These are phyloP conservation scores for Dendrocopos noguchii DNA, from an alignment of 2,113 vertebrate species.

Conservation along the genomic window DNA sequence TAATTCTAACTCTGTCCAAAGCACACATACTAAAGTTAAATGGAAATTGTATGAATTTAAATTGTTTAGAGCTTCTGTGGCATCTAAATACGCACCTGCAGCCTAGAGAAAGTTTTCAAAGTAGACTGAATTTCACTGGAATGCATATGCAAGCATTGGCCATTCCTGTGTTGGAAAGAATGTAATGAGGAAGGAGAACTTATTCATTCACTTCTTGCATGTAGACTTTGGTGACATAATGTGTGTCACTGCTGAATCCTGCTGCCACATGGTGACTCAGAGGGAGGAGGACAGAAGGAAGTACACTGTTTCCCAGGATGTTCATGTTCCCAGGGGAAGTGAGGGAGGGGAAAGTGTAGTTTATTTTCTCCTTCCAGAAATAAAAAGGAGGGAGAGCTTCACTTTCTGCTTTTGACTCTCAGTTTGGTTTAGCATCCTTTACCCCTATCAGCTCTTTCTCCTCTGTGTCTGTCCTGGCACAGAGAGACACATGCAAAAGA, in stretches of 20 bases:
- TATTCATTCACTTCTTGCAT: background rate
- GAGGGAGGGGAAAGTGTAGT: background rate
- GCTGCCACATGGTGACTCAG: background rate
- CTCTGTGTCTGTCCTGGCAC: background rate
- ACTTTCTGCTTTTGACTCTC: background rate
- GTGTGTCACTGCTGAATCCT: background rate
- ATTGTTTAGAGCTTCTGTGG: background rate
- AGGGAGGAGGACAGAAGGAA: background rate
- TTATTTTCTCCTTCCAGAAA: background rate
- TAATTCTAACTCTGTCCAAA: background rate
- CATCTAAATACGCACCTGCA: background rate
- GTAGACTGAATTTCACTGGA: background rate
- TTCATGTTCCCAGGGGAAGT: background rate
- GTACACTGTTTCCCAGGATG: background rate
- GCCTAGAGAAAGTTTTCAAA: background rate
- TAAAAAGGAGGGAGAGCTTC: background rate
- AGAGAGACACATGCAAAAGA: background rate
- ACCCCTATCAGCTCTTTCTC: background rate
- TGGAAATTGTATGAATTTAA: background rate
- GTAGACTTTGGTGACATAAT: background rate
- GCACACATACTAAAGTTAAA: background rate
- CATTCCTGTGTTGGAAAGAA: background rate
- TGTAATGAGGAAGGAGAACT: background rate
- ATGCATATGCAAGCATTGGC: background rate
- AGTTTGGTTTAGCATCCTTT: background rate